Base-by-base conservation (phyloP, 2,113 vertebrate species). In the Burhinus bistriatus region DNA sequence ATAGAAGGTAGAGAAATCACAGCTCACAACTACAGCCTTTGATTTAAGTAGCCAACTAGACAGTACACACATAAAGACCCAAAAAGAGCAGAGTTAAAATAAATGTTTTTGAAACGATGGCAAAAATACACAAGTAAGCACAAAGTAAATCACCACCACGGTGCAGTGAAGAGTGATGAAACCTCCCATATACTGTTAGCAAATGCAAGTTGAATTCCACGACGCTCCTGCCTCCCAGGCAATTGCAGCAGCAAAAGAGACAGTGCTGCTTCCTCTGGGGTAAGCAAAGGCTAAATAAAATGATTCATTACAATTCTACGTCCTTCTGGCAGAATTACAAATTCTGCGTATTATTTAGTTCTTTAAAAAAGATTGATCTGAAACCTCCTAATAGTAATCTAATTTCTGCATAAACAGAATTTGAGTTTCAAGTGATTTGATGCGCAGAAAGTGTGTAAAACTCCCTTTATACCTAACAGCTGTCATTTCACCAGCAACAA, bases 21-120 rank as follows among this genome's bases (percentile, higher is more conserved):
- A 96, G n/a, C 71, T 90, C 78, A 77, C 59, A 54, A 70, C 79
- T 61, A 68, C 6, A 18, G 6, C 26, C 62, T 93, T 87, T 70
- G 61, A 94, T 89, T 97, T 86, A 95, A 84, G 71, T 27, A 90
- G 83, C 75, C 55, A 94, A 32, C n/a, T 71, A 83, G 68, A 70
- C 8, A 42, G 19, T 3, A 49, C 9, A 83, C 55, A 27, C 70
- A 30, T 32, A 42, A 81, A 82, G 59, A 77, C 12, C 15, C 17
- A 9, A 66, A 75, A 88, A 87, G 27, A 66, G 15, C 19, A 71
- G 30, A 86, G 36, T 22, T 51, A 54, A 87, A 89, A n/a, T 15
- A 72, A 29, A 55, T 59, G 20, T 3, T 78, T 79, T 68, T 58
- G 15, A 83, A 94, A 85, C n/a, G 85, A 69, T 9, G 8, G 34